Conservation (phyloP, 2,888 invertebrate genomes). For the Masnerella sp. region DNA sequence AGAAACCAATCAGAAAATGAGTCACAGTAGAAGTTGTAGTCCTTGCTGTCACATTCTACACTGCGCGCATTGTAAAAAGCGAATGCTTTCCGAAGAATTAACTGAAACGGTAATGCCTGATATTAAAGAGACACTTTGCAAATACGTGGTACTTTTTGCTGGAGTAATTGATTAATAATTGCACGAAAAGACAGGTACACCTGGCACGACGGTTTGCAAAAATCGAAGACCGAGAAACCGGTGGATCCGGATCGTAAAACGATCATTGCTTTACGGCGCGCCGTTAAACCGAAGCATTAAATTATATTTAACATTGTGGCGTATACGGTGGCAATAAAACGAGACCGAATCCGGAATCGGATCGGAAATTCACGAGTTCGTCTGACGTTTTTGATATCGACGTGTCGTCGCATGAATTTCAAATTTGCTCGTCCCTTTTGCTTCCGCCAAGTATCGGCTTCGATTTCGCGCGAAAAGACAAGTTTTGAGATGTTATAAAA, state of each 20-base stretch:
- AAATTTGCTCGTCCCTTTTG: slow-evolving; percentile 40
- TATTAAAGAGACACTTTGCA: slow-evolving; percentile 14
- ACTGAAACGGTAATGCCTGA: slow-evolving; percentile 18
- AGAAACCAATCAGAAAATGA: too few relatives aligned
- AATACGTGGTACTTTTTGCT: slow-evolving; percentile 4
- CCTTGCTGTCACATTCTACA: slow-evolving; percentile 10
- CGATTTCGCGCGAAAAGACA: slow-evolving; percentile 2
- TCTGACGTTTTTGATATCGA: slow-evolving; percentile 66
- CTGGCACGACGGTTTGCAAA: slow-evolving; percentile 1
- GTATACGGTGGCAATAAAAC: slow-evolving; percentile 38
- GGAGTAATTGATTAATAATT: slow-evolving; percentile 26
- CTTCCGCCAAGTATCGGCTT: not conserved
- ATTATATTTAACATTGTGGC: slow-evolving; percentile 36
- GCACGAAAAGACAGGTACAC: slow-evolving; percentile 13
- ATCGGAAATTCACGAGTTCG: slow-evolving; percentile 53
- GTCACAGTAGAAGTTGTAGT: too few relatives aligned
- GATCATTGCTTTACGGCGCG: slow-evolving; percentile 34
- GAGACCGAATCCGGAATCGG: slow-evolving; percentile 33
- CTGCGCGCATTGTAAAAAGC: too few relatives aligned
- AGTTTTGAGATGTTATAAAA: slow-evolving; percentile 4
- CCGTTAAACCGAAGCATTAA: slow-evolving; percentile 31
- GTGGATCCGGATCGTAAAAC: slow-evolving; percentile 20
- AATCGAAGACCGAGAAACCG: slow-evolving; percentile 17
- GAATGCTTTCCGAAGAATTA: slow-evolving; percentile 22
- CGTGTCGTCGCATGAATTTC: slow-evolving; percentile 56